A percentile compares a stretch with the other conserved stretches of the same genome.
Evolutionary conservation across 2,797 vertebrate species (phyloP).

Genomic region (Iguana delicatissima): DNA sequence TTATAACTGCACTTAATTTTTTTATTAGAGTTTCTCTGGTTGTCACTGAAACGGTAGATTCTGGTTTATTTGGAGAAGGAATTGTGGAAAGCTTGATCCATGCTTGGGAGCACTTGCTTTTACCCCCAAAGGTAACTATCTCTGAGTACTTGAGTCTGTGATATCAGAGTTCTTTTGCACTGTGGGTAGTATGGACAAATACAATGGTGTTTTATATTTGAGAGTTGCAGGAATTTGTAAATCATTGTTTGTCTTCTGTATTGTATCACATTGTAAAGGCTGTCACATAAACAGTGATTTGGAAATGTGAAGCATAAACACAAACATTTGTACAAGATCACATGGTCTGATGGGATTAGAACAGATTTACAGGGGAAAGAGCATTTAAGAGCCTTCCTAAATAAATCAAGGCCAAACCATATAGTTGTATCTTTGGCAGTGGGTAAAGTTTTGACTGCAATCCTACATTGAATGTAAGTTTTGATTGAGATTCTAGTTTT

Average conservation of each 20-base stretch:
- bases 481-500: background rate
- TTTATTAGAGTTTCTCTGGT: constrained; percentile 92
- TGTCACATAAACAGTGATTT: background rate
- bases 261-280: background rate
- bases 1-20: constrained; percentile 33
- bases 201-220: background rate
- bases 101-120: constrained; percentile 95
- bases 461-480: background rate
- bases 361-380: background rate
- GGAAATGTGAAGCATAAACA: background rate
- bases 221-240: background rate
- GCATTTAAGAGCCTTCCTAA: background rate
- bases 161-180: background rate
- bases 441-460: background rate
- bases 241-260: background rate
- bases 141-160: background rate
- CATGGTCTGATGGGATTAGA: background rate
- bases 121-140: constrained; percentile 89
- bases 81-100: constrained; percentile 98
- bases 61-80: constrained; percentile 97
- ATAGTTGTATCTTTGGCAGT: background rate
- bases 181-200: background rate
- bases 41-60: constrained; percentile 99
- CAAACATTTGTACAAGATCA: background rate
- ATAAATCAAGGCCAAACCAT: background rate